Evolutionary conservation across 2,797 vertebrate genomes (phyloP), one percentile per base, ranked within the genome.

Genomic region (Discoglossus pictus): DNA sequence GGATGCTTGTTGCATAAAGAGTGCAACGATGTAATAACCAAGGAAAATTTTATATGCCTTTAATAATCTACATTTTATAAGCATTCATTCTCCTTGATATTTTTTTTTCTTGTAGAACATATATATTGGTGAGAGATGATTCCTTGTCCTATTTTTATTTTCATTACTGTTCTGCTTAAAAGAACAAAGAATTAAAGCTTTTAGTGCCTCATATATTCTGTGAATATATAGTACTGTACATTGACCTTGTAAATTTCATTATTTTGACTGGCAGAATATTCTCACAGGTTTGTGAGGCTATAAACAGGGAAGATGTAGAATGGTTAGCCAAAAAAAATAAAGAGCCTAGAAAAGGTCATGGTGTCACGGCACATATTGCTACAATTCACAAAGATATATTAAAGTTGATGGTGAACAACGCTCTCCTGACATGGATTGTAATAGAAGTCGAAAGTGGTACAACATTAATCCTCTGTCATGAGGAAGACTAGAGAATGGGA

Each of bases 211-310:
- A 56, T 31, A 50, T 70, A 56, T 56, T 55, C 59, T 35, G 25
- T 24, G 18, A 48, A 63, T 63, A 42, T 56, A 31, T 42, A 34
- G 20, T 34, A 56, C 42, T 48, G 54, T 63, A 36, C 51, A 17
- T 63, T 63, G 67, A 69, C 67, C 67, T 63, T 63, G 67, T 63
- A 63, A 70, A 70, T 56, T 56, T 40, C 42, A 48, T 70, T 70
- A 70, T 63, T 56, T 62, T 47, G 25, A 55, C 43, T 70, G 59
- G 59, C 67, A 56, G 35, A 50, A 27, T 55, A 56, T 50, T 55
- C 51, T 48, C 17, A 34, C 51, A 56, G 60, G 51, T 70, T 63
- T 63, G 50, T 31, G 47, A 50, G 59, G 59, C 67, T 63, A 50
- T 70, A 70, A 70, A 70, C 50, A 63, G 23, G 50, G 43, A 40